phyloP scores from a whole-genome alignment of 2,113 vertebrate genomes.

The Picathartes gymnocephalus region DNA sequence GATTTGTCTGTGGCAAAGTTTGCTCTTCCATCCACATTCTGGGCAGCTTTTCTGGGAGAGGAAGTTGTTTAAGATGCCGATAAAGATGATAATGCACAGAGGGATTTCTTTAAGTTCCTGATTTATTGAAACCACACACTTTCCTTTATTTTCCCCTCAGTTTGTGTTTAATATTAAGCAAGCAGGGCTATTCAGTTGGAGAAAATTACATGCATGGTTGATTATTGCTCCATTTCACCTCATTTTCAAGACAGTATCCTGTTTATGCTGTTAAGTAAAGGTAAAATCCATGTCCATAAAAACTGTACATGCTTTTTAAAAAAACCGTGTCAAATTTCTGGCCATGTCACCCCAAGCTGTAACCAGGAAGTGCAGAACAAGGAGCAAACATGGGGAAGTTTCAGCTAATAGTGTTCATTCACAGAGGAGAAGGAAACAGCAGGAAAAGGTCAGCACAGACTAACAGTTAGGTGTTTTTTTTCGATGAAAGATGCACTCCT shows the following conservation, averaged over 20 bases:
- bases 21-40: background rate
- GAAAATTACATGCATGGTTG: background rate
- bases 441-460: background rate
- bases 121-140: background rate
- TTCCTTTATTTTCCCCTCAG: background rate
- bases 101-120: background rate
- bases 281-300: background rate
- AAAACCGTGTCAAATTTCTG: background rate
- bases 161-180: background rate
- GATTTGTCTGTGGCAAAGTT: background rate
- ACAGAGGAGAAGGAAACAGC: background rate
- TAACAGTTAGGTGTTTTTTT: background rate
- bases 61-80: background rate
- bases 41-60: constrained; percentile 4
- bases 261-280: background rate
- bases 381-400: background rate
- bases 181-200: background rate
- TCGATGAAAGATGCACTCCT: background rate
- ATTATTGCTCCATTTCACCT: background rate
- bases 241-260: background rate
- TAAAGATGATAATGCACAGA: background rate
- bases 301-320: background rate
- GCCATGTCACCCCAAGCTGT: background rate
- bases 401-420: background rate
- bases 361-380: background rate